A percentile compares a stretch with the other conserved stretches of the same genome.
These are phyloP conservation scores for Sarcophaga rosellei DNA, from an alignment of 2,888 invertebrate genomes.

Conservation along the genomic window DNA sequence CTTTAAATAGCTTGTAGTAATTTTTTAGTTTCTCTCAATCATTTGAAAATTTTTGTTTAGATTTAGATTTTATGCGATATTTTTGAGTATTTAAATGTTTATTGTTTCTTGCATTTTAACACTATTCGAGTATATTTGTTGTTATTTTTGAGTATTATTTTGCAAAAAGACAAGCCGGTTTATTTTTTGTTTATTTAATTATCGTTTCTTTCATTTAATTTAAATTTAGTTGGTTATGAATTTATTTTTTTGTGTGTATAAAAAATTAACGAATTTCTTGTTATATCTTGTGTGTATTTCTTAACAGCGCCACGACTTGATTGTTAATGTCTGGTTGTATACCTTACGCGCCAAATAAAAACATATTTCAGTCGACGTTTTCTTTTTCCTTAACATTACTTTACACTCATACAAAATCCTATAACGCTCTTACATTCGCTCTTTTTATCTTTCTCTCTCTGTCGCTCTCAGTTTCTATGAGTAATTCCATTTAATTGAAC, in stretches of 20 bases:
- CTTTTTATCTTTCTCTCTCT: slow-evolving; percentile 36
- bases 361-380: slow-evolving; percentile 62
- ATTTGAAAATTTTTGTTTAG: background rate
- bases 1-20: background rate
- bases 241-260: slow-evolving; percentile 16
- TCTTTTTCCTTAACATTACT: slow-evolving; percentile 56
- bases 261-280: slow-evolving; percentile 33
- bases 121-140: slow-evolving; percentile 57
- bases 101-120: slow-evolving; percentile 9
- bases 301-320: slow-evolving; percentile 67
- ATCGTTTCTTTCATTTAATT: slow-evolving; percentile 19
- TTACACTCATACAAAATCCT: slow-evolving; percentile 10
- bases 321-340: slow-evolving; percentile 64
- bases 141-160: slow-evolving; percentile 50
- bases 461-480: background rate
- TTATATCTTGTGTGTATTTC: slow-evolving; percentile 40
- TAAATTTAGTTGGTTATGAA: background rate
- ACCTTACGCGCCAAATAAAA: slow-evolving; percentile 75
- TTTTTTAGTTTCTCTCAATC: background rate
- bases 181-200: slow-evolving; percentile 27
- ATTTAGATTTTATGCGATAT: background rate
- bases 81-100: slow-evolving; percentile 12
- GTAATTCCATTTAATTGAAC: slow-evolving; percentile 40
- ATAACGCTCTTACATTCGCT: background rate
- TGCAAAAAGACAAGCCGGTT: slow-evolving; percentile 36